Evolutionary conservation across 2,113 vertebrate genomes (phyloP), one percentile per base, ranked within the genome.

Genomic region (Melospiza georgiana): DNA sequence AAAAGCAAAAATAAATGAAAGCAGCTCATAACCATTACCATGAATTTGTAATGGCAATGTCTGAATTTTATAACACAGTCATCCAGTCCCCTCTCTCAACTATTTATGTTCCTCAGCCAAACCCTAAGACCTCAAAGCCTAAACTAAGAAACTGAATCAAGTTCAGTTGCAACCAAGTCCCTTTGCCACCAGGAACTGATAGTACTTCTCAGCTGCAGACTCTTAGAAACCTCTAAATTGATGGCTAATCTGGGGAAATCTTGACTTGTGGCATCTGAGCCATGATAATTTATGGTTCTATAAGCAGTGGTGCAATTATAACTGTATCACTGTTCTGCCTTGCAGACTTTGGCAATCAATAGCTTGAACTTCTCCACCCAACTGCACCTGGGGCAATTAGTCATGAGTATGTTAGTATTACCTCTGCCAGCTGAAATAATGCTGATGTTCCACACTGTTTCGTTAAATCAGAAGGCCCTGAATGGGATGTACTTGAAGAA

Each of bases 351-450:
- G 8, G 84, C 37, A 79, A 79, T 52, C 59, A 96, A 41, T 27
- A 75, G 68, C 80, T 78, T 87, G 80, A 94, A 80, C 39, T 94
- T 92, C 51, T 90, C 66, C 28, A 68, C 68, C 89, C 65, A 87
- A 87, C 43, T 67, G 67, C 31, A 95, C 15, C 48, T 89, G 54
- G 49, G 39, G 86, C 73, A 96, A 94, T 94, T 93, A 94, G 66
- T 86, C 91, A 93, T 78, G 78, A 66, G 55, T 83, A 85, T 78
- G 97, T 95, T 73, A 92, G 85, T 88, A 91, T 94, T 98, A 99
- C 98, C 98, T 99, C 98, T 96, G 98, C 98, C 74, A 99, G 98
- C 95, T 98, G 98, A 98, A 99, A 99, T 92, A 98, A 98, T 67
- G 98, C 98, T 27, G 98, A 98, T 96, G 98, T 98, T 91, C 98